Evolutionary conservation across 2,113 vertebrate genomes (phyloP).

Genomic region (Anguilla rostrata): DNA sequence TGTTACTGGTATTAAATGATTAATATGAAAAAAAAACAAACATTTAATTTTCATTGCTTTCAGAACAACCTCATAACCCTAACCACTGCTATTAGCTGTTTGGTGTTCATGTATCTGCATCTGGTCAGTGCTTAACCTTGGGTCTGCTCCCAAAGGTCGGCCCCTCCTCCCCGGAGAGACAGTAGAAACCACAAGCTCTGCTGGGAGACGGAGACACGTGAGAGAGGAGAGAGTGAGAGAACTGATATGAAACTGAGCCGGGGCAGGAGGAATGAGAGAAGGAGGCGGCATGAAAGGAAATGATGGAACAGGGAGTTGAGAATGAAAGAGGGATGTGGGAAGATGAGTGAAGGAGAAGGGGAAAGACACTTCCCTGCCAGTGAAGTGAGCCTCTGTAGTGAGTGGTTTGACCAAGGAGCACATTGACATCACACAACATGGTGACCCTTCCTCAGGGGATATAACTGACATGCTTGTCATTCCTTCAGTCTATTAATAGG

Average conservation of each 20-base stretch:
- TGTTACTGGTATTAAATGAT: not conserved
- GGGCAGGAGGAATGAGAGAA: not conserved
- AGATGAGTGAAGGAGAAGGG: not conserved
- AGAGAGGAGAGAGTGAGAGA: not conserved
- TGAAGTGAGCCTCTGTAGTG: not conserved
- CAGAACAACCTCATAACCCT: not conserved
- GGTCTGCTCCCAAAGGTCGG: constrained; percentile 2
- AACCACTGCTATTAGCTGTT: not conserved
- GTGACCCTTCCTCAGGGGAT: not conserved
- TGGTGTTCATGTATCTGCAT: not conserved
- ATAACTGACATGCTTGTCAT: not conserved
- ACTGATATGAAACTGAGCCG: not conserved
- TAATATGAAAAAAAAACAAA: constrained; percentile 11
- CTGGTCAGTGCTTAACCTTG: constrained; percentile 21
- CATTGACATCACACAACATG: not conserved
- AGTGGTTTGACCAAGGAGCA: not conserved
- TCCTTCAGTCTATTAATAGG: not conserved
- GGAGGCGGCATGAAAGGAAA: not conserved
- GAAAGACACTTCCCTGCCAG: too few relatives aligned
- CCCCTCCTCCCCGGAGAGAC: not conserved
- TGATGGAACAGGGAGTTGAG: too few relatives aligned
- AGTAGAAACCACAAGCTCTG: not conserved
- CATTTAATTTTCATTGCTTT: not conserved
- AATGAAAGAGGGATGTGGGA: not conserved
- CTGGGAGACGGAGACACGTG: not conserved